Base-by-base conservation (phyloP, 1,140 invertebrate species). In the Physella acuta region DNA sequence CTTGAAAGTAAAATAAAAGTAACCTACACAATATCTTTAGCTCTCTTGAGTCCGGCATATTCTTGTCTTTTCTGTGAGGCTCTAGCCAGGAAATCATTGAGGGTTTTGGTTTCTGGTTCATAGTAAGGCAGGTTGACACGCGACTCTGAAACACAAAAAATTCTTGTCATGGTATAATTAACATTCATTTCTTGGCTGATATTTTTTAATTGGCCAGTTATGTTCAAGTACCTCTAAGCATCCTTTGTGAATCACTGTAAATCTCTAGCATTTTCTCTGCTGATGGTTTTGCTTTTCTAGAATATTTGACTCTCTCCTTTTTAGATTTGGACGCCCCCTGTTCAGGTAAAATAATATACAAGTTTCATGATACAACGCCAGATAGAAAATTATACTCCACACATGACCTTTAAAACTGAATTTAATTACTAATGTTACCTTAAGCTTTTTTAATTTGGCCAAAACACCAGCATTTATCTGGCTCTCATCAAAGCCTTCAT, bases 401-500 rank as follows among this genome's bases (percentile, higher is more conserved):
- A 8, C 26, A 28, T 24, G 26, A 16, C 26, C 11, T 5, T 16
- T 8, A 16, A 55, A 16, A 8, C 16, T 60, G 8, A 11, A 24
- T 31, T 60, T 4, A 60, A 5, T 60, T n/a, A n/a, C n/a, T n/a
- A n/a, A n/a, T n/a, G n/a, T 60, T 30, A 68, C 66, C 66, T 68
- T 68, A 53, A 68, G 8, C 30, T 51, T 39, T 28, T 68, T 68
- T n/a, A 68, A 49, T 30, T 60, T 68, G 49, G 49, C 56, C 8
- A 68, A 5, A n/a, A 68, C 34, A 11, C 30, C 36, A 24, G 66
- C 24, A n/a, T 60, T 34, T 3, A 68, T n/a, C 16, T 68, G 2
- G 55, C 37, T 51, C 5, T 68, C 65, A 68, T 68, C 65, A 68
- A 58, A 68, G 24, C 53, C 53, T 26, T 68, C 65, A 63, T 63